These are phyloP conservation scores for Glyptemys insculpta DNA, from an alignment of 2,797 vertebrate genomes.

Conservation along the genomic window DNA sequence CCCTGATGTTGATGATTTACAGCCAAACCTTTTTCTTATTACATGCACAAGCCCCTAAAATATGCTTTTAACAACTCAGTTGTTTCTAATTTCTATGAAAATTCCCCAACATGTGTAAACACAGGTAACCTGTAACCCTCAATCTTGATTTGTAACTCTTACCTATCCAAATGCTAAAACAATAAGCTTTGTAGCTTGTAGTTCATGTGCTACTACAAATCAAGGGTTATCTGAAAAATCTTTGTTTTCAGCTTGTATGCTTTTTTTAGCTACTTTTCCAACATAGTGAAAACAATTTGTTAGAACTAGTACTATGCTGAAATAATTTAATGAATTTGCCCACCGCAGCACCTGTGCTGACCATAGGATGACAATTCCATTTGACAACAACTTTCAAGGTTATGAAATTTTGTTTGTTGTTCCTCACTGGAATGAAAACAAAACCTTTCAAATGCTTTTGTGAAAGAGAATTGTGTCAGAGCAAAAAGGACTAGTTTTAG, in stretches of 20 bases:
- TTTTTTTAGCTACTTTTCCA: neutral
- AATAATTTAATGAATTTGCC: neutral
- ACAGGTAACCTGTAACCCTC: neutral
- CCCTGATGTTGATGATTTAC: neutral
- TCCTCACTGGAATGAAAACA: neutral
- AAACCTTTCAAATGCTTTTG: neutral
- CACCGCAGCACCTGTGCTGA: rapidly evolving
- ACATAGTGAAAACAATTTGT: rapidly evolving
- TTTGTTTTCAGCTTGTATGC: neutral
- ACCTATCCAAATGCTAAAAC: neutral
- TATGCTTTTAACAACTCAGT: neutral
- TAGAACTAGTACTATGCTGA: neutral
- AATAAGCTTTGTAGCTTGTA: neutral
- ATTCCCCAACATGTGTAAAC: neutral
- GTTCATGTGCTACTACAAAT: neutral
- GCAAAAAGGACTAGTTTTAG: neutral
- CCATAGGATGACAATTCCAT: neutral
- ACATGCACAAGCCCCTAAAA: rapidly evolving
- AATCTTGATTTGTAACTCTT: neutral
- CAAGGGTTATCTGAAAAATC: neutral
- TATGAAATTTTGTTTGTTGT: neutral
- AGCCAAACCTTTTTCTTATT: neutral
- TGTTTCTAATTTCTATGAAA: neutral
- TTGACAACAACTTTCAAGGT: neutral
- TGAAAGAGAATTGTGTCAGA: neutral